phyloP scores from a whole-genome alignment of 2,888 invertebrate species.

The Epinotia demarniana region DNA sequence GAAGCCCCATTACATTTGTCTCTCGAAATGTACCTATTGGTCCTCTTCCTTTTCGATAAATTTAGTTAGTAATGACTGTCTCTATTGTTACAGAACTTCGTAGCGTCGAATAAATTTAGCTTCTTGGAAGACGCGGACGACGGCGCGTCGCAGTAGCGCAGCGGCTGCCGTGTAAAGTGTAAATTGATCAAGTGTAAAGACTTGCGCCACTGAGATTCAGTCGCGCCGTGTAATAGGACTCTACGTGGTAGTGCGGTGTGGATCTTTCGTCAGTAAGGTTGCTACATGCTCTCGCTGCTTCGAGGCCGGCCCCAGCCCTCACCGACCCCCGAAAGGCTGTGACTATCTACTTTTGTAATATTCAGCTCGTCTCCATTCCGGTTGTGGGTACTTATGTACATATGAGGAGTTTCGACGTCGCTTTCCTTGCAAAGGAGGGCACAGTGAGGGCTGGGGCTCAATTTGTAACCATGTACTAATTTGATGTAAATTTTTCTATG shows the following conservation, averaged over 20 bases:
- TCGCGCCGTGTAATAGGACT: constrained; percentile 77
- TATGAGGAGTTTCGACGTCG: constrained; percentile 20
- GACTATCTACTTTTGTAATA: constrained; percentile 46
- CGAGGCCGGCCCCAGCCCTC: constrained; percentile 77
- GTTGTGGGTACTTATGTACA: constrained; percentile 40
- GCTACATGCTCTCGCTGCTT: constrained; percentile 72
- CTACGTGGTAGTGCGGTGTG: constrained; percentile 74
- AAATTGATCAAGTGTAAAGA: constrained; percentile 72
- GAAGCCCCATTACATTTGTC: too few species aligned
- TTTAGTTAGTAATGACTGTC: constrained; percentile 25
- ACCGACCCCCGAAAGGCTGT: constrained; percentile 48
- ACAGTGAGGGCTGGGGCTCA: constrained; percentile 74
- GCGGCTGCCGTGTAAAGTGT: constrained; percentile 81
- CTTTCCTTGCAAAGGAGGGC: constrained; percentile 46
- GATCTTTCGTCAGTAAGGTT: constrained; percentile 64
- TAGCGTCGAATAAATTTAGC: constrained; percentile 91
- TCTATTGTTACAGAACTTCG: constrained; percentile 86
- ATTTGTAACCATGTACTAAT: constrained; percentile 76
- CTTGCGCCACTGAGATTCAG: constrained; percentile 71
- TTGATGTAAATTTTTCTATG: constrained; percentile 83
- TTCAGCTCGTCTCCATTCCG: constrained; percentile 48
- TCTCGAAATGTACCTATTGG: too few species aligned
- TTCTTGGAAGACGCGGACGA: constrained; percentile 88
- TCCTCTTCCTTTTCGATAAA: not conserved
- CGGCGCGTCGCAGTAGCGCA: constrained; percentile 76